phyloP scores from a whole-genome alignment of 2,888 invertebrate species.

The Synanthedon myopaeformis region DNA sequence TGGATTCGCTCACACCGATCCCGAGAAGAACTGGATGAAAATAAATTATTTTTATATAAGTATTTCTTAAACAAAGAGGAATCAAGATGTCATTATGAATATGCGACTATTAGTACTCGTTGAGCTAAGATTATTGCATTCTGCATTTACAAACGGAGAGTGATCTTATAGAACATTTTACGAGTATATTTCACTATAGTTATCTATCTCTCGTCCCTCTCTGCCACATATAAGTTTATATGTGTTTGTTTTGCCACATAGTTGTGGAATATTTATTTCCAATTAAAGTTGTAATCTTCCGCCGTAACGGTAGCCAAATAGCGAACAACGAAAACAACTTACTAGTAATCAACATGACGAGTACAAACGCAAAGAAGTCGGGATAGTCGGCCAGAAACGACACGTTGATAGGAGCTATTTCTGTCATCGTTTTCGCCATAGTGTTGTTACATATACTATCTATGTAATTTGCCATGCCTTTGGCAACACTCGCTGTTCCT shows the following conservation, averaged over 20 bases:
- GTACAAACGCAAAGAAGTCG: conserved; percentile 80
- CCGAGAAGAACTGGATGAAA: conserved; percentile 67
- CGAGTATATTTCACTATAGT: too few species aligned
- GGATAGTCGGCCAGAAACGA: conserved; percentile 78
- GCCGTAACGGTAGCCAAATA: background rate
- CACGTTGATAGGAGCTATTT: conserved; percentile 74
- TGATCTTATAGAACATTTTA: too few species aligned
- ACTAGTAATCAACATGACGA: conserved; percentile 79
- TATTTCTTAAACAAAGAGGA: too few species aligned
- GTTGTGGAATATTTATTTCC: too few species aligned
- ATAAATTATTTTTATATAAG: background rate
- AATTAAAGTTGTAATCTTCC: too few species aligned
- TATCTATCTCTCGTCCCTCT: too few species aligned
- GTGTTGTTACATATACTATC: conserved; percentile 78
- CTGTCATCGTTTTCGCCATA: conserved; percentile 74
- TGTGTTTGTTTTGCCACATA: too few species aligned
- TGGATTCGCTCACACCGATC: conserved; percentile 84
- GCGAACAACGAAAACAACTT: conserved; percentile 18
- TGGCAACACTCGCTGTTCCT: conserved; percentile 83
- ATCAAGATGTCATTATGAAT: too few species aligned
- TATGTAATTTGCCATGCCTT: conserved; percentile 81
- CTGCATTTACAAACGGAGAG: too few species aligned
- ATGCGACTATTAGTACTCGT: too few species aligned
- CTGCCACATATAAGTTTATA: too few species aligned
- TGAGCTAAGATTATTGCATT: too few species aligned